Conservation (phyloP, 2,113 vertebrate species). For the Chamaea fasciata region DNA sequence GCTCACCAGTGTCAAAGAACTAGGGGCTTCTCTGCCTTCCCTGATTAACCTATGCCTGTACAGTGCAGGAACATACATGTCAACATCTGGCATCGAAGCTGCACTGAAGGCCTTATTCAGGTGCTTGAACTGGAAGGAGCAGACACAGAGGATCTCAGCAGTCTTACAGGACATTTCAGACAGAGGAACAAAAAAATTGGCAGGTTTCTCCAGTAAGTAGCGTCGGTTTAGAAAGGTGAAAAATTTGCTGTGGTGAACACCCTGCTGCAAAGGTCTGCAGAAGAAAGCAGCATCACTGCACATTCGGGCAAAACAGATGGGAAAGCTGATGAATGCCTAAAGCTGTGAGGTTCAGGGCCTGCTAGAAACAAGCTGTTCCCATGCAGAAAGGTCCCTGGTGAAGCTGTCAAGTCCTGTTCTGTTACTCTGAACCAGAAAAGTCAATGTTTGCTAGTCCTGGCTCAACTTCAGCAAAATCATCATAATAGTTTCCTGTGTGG, state of each 20-base stretch:
- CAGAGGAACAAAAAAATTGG: not conserved
- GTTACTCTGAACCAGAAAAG: not conserved
- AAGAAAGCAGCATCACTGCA: not conserved
- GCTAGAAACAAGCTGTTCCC: not conserved
- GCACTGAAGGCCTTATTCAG: not conserved
- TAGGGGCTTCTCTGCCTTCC: not conserved
- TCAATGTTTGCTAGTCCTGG: slow-evolving; percentile 4
- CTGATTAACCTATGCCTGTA: not conserved
- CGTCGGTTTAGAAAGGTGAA: not conserved
- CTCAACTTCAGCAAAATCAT: slow-evolving; percentile 7
- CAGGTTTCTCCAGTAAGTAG: not conserved
- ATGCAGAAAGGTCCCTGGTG: not conserved
- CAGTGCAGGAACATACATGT: not conserved
- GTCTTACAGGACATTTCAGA: not conserved
- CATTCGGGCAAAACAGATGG: not conserved
- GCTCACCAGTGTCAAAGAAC: not conserved
- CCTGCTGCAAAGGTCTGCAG: not conserved
- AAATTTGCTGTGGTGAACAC: not conserved
- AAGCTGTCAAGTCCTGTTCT: not conserved
- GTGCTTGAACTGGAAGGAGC: not conserved
- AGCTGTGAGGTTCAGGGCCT: not conserved
- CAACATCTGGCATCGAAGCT: not conserved
- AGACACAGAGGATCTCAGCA: not conserved
- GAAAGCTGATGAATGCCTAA: not conserved
- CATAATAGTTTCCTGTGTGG: not conserved